Conservation (phyloP, 2,113 vertebrate genomes). For the Emydocephalus ijimae region DNA sequence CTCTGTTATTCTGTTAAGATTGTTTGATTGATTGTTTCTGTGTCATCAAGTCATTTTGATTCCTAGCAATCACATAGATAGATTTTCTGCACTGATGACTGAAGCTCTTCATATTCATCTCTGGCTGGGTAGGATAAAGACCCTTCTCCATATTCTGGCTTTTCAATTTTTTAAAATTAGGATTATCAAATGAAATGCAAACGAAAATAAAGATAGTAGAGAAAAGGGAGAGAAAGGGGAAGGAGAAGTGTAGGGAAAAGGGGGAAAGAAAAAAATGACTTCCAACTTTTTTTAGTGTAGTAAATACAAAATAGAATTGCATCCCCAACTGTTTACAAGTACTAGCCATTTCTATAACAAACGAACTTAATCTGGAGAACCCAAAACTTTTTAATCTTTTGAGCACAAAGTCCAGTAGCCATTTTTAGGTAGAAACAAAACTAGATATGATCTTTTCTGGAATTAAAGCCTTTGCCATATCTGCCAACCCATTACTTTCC, state of each 20-base stretch:
- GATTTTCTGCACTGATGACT: not conserved
- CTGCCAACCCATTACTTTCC: not conserved
- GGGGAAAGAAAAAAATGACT: not conserved
- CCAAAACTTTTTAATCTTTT: not conserved
- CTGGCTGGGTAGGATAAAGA: not conserved
- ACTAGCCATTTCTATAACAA: not conserved
- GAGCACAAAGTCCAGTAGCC: not conserved
- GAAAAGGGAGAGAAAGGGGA: not conserved
- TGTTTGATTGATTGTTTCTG: not conserved
- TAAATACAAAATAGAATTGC: not conserved
- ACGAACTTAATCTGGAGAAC: not conserved
- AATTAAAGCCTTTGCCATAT: not conserved
- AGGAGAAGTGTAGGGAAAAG: not conserved
- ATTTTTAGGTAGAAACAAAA: too few species aligned
- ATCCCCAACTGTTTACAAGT: not conserved
- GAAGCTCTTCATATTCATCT: not conserved
- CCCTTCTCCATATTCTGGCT: not conserved
- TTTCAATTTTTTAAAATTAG: not conserved
- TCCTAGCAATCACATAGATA: not conserved
- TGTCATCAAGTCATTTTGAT: not conserved
- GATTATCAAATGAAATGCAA: not conserved
- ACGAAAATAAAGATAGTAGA: not conserved
- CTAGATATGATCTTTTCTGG: not conserved
- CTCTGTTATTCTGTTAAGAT: not conserved
- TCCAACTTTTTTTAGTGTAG: not conserved